phyloP scores from a whole-genome alignment of 1,140 invertebrate species.

The Zaprionus davidi region DNA sequence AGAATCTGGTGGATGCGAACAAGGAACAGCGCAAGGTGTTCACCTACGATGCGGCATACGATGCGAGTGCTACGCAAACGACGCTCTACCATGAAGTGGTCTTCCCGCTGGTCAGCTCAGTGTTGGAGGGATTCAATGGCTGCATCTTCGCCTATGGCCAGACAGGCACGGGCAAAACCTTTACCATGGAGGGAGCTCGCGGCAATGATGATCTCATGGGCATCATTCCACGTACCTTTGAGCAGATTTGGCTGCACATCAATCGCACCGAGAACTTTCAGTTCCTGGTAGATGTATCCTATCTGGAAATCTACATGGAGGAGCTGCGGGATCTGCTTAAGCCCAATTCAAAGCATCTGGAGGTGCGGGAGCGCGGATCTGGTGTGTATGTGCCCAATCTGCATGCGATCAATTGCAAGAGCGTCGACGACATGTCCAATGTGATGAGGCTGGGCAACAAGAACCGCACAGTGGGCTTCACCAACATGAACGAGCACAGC shows the following conservation, averaged over 20 bases:
- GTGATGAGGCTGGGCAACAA: conserved; percentile 95
- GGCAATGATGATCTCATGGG: conserved; percentile 89
- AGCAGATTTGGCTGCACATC: conserved; percentile 98
- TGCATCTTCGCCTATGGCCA: conserved; percentile 99
- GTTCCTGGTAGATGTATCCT: conserved; percentile 96
- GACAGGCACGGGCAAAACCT: conserved; percentile 97
- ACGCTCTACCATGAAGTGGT: conserved; percentile 97
- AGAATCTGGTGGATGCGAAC: conserved; percentile 85
- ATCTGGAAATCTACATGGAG: conserved; percentile 98
- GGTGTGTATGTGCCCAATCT: conserved; percentile 98
- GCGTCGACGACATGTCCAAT: conserved; percentile 94
- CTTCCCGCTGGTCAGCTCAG: conserved; percentile 96
- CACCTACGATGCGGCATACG: conserved; percentile 97
- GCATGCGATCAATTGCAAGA: conserved; percentile 95
- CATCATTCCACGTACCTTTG: conserved; percentile 97
- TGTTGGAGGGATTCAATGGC: conserved; percentile 97
- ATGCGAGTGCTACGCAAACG: conserved; percentile 93
- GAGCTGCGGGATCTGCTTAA: conserved; percentile 95
- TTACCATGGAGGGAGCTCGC: conserved; percentile 95
- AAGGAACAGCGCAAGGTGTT: conserved; percentile 89
- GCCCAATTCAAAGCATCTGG: conserved; percentile 90
- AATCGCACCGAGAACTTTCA: conserved; percentile 93
- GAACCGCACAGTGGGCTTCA: conserved; percentile 95
- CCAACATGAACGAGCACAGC: conserved; percentile 99
- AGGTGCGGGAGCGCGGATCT: conserved; percentile 89